Base-by-base conservation (phyloP, 2,113 vertebrate genomes). In the Globicephala melas region DNA sequence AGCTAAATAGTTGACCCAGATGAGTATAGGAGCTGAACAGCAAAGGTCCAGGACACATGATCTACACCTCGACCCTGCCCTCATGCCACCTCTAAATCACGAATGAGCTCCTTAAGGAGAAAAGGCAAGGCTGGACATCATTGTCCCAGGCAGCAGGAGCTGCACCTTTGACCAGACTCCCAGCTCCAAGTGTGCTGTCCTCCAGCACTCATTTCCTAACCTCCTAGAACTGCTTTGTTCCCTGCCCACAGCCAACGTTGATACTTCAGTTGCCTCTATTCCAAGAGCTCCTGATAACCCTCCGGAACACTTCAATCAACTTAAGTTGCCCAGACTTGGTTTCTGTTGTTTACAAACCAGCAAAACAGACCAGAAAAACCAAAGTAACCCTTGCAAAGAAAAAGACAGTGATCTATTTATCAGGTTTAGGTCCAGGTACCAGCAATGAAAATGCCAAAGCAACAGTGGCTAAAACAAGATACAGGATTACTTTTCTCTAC, bases 121-220 rank as follows among this genome's bases (percentile, higher is more conserved):
- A n/a, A 83, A 31, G 53, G 21, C 62, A 33, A 31, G 3, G 5
- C 65, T 60, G 84, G 17, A 33, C 28, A 18, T 26, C 4, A 23
- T 0, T 3, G 12, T 5, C 14, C 62, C 33, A 26, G 28, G 7
- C 0, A n/a, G 8, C 26, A 33, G 25, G 17, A 41, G 82, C 15
- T 15, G 12, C 2, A 1, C 26, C 36, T 80, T 2, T 58, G 36
- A 25, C 11, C n/a, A 84, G 8, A n/a, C 41, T 17, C n/a, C 79
- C 3, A 5, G 25, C 36, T 47, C n/a, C 2, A 14, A 38, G 6
- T 6, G 13, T 4, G 0, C 28, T 28, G 28, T 23, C 14, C 18
- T 21, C 8, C 2, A 50, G 47, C 28, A 8, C 20, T 3, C 7
- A 0, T 5, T 31, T 68, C 41, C 33, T 5, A 60, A 63, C 4